Base-by-base conservation (phyloP, 2,888 invertebrate species). In the Drosophila kuntzei region DNA sequence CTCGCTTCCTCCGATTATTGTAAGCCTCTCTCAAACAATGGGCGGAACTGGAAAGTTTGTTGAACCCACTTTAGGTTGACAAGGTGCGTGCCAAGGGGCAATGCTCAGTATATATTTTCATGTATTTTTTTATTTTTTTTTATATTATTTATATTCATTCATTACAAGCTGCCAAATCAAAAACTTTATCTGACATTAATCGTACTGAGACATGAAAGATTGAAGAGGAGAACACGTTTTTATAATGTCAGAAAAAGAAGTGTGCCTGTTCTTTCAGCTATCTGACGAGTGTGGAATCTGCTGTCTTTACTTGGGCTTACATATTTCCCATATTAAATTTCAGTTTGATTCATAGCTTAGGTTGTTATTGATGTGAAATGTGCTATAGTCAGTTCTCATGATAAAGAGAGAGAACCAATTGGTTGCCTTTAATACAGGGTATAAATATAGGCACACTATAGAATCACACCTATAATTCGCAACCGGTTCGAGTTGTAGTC, bases 11-110 rank as follows among this genome's bases (percentile, higher is more conserved):
- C 6, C 14, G 1, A 3, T 11, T 12, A 9, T 29, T 9, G 16
- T 27, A 16, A n/a, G 20, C 5, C 49, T 16, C 53, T 36, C 53
- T 29, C 36, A 34, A 43, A 67, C 75, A 79, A 67, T 55, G 80
- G 65, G 75, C 80, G 73, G 54, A 72, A 76, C 70, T 46, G 46
- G 20, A 47, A 53, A 49, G 81, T 80, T 76, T 80, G 27, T 73
- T 86, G 64, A 84, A 80, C 83, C 58, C 50, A 11, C 41, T 59
- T 44, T 39, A 16, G 47, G 57, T 61, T 77, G 73, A 61, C 78
- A 74, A 70, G 58, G 69, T 76, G 77, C 77, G 69, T 77, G 77
- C 57, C 54, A 68, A 58, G 53, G 43, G 55, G 59, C 63, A 74
- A 65, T 76, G 34, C 9, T 43, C 34, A 46, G 25, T 25, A 41